Conservation (phyloP, 2,113 vertebrate species). For the Hirundichthys speculiger region DNA sequence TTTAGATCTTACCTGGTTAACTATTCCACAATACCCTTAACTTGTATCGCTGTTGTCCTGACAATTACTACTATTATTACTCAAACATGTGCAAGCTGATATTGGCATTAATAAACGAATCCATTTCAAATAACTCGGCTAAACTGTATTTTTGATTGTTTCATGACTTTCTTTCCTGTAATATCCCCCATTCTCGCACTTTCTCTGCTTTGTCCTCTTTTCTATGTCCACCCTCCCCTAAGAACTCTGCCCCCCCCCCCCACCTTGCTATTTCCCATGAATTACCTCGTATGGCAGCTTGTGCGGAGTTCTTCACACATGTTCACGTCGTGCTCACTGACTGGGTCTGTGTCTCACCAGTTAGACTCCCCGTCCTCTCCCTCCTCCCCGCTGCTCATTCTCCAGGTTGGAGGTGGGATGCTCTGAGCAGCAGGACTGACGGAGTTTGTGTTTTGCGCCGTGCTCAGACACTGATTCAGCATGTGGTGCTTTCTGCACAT, state of each 20-base stretch:
- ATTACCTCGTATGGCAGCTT: conserved; percentile 10
- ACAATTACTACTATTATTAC: too few species aligned
- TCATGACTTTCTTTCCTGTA: too few species aligned
- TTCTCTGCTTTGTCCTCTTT: too few species aligned
- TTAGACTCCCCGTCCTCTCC: conserved; percentile 13
- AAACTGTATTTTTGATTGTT: too few species aligned
- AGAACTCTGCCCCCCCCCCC: neutral
- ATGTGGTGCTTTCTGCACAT: conserved; percentile 34
- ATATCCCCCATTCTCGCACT: too few species aligned
- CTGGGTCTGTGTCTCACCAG: conserved; percentile 22
- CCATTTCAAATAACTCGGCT: too few species aligned
- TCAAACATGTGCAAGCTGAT: too few species aligned
- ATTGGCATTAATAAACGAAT: too few species aligned
- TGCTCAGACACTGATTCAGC: conserved; percentile 44
- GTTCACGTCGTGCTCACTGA: conserved; percentile 5
- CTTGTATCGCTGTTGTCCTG: too few species aligned
- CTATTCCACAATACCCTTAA: too few species aligned
- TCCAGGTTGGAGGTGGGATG: conserved; percentile 59
- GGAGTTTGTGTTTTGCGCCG: conserved; percentile 29
- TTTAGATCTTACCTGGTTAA: too few species aligned
- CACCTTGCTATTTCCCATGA: neutral
- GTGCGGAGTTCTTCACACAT: neutral
- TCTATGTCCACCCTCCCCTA: neutral
- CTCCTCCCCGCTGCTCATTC: conserved; percentile 53
- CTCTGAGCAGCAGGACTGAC: conserved; percentile 46